phyloP scores from a whole-genome alignment of 2,797 vertebrate genomes.

The Chaunax sp. region DNA sequence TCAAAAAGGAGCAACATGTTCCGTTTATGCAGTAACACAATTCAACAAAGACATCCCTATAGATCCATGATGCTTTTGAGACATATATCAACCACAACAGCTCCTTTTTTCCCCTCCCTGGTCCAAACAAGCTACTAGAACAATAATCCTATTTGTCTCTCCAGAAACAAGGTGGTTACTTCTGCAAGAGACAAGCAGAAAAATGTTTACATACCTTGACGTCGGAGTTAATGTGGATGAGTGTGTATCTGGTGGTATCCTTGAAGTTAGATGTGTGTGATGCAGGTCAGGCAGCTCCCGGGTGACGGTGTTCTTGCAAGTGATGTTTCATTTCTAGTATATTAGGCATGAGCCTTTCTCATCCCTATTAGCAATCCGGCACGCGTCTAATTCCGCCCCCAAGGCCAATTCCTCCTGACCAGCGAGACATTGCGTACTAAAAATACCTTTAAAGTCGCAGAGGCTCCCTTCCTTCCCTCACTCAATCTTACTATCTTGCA shows the following conservation, averaged over 20 bases:
- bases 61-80: not conserved
- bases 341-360: constrained; percentile 79
- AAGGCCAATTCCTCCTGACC: constrained; percentile 65
- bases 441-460: constrained; percentile 81
- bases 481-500: constrained; percentile 39
- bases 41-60: not conserved
- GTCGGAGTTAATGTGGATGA: constrained; percentile 24
- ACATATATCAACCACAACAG: not conserved
- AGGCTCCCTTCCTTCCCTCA: constrained; percentile 30
- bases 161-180: not conserved
- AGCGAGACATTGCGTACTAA: constrained; percentile 63
- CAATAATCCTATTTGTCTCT: not conserved
- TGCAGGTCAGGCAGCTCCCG: constrained; percentile 32
- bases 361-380: constrained; percentile 79
- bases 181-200: constrained; percentile 3
- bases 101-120: not conserved
- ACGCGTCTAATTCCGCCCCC: constrained; percentile 72
- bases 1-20: not conserved
- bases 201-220: constrained; percentile 72
- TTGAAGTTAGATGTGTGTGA: constrained; percentile 13
- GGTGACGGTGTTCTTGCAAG: constrained; percentile 30
- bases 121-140: constrained; percentile 11
- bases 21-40: not conserved
- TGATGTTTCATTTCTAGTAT: constrained; percentile 81
- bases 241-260: constrained; percentile 12